phyloP scores from a whole-genome alignment of 2,113 vertebrate genomes.

The Xerus inauris region DNA sequence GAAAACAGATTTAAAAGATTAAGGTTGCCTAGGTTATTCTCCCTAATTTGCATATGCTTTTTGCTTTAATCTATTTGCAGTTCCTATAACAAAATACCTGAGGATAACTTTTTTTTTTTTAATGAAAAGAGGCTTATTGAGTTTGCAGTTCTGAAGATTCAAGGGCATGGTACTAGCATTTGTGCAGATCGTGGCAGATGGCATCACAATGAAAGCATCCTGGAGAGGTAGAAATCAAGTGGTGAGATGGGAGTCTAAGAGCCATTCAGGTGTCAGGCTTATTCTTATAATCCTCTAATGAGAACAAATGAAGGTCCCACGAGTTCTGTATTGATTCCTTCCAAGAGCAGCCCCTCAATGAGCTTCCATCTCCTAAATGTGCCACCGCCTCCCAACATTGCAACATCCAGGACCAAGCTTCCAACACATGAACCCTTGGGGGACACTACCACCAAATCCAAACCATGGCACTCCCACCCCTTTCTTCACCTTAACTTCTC shows the following conservation, averaged over 20 bases:
- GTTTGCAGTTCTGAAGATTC: neutral
- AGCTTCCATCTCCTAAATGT: too few relatives aligned
- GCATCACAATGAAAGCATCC: neutral
- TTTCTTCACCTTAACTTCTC: neutral
- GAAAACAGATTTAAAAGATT: neutral
- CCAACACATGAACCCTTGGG: too few relatives aligned
- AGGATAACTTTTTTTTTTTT: neutral
- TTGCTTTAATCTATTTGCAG: neutral
- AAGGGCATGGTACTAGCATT: neutral
- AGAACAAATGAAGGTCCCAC: rapidly evolving
- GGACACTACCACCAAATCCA: neutral
- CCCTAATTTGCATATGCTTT: neutral
- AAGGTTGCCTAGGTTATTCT: neutral
- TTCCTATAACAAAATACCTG: neutral
- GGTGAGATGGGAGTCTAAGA: neutral
- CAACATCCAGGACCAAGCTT: too few relatives aligned
- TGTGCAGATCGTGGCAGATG: too few relatives aligned
- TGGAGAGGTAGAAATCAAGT: neutral
- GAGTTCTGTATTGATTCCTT: neutral
- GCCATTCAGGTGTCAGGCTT: neutral
- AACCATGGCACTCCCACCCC: neutral
- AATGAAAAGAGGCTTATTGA: neutral
- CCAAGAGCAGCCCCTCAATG: too few relatives aligned
- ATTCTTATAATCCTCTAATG: neutral
- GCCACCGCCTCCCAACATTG: too few relatives aligned